Evolutionary conservation across 2,888 invertebrate species (phyloP).

Genomic region (Drosophila parthenogenetica): DNA sequence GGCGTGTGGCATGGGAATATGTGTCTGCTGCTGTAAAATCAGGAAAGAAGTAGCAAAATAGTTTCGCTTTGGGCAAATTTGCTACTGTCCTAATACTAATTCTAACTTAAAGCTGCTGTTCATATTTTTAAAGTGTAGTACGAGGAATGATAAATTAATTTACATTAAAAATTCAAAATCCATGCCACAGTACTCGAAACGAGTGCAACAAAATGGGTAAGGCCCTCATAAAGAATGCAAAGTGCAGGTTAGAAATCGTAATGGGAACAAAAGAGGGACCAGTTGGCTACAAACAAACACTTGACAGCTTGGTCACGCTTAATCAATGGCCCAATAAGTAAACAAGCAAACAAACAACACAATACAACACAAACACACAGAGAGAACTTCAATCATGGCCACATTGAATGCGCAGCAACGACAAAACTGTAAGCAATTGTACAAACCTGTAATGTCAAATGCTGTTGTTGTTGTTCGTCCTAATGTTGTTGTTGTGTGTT

Average conservation of each 20-base stretch:
- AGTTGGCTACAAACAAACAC: constrained; percentile 20
- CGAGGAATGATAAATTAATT: constrained; percentile 60
- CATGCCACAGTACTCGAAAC: constrained; percentile 2
- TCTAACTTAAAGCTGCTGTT: constrained; percentile 58
- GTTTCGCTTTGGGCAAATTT: constrained; percentile 39
- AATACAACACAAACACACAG: constrained; percentile 12
- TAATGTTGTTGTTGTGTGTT: constrained; percentile 25
- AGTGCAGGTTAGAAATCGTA: constrained; percentile 51
- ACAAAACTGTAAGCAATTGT: constrained; percentile 70
- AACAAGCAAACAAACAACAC: constrained; percentile 31
- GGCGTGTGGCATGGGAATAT: constrained; percentile 40
- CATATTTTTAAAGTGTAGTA: constrained; percentile 13
- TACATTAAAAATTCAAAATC: constrained; percentile 53
- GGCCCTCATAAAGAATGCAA: constrained; percentile 62
- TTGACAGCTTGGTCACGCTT: constrained; percentile 61
- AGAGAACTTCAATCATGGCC: constrained; percentile 63
- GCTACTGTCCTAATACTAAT: constrained; percentile 36
- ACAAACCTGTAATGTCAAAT: constrained; percentile 61
- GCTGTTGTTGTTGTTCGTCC: constrained; percentile 18
- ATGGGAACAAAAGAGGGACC: constrained; percentile 10
- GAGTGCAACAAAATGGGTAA: constrained; percentile 13
- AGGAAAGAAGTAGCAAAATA: constrained; percentile 68
- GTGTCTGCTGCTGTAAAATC: constrained; percentile 63
- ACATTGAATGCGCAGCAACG: constrained; percentile 55
- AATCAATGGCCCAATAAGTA: constrained; percentile 75